phyloP scores from a whole-genome alignment of 2,113 vertebrate species.

The Antechinus flavipes region DNA sequence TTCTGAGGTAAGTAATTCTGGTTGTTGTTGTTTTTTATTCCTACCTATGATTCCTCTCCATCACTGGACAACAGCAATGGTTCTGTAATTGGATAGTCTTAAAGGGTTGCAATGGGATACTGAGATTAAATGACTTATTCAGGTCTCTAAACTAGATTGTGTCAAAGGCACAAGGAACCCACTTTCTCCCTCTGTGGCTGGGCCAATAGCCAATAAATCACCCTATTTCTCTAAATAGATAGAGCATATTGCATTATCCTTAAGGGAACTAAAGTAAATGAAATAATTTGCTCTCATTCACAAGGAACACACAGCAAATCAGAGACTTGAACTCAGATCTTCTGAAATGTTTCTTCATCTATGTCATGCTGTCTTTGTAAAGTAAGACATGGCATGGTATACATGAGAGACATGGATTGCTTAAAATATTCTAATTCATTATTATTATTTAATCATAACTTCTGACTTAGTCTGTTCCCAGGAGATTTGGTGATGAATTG shows the following conservation, averaged over 20 bases:
- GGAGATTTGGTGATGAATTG: not conserved
- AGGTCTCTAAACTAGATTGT: not conserved
- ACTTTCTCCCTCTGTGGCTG: not conserved
- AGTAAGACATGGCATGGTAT: not conserved
- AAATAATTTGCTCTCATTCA: not conserved
- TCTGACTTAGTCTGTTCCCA: not conserved
- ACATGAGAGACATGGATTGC: not conserved
- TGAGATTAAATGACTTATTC: not conserved
- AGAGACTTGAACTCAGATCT: not conserved
- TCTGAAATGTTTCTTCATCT: not conserved
- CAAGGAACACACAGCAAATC: not conserved
- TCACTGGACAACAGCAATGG: not conserved
- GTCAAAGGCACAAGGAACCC: not conserved
- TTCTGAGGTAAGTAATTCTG: not conserved
- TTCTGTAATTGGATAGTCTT: not conserved
- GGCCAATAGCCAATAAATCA: not conserved
- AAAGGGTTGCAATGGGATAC: not conserved
- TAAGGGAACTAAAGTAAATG: not conserved
- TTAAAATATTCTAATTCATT: not conserved
- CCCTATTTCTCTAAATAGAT: not conserved
- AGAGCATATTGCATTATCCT: not conserved
- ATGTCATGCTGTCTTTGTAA: not conserved
- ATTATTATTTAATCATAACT: not conserved
- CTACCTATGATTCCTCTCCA: not conserved
- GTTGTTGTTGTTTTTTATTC: not conserved